phyloP scores from a whole-genome alignment of 1,140 invertebrate species.

The Neuroterus valhalla region DNA sequence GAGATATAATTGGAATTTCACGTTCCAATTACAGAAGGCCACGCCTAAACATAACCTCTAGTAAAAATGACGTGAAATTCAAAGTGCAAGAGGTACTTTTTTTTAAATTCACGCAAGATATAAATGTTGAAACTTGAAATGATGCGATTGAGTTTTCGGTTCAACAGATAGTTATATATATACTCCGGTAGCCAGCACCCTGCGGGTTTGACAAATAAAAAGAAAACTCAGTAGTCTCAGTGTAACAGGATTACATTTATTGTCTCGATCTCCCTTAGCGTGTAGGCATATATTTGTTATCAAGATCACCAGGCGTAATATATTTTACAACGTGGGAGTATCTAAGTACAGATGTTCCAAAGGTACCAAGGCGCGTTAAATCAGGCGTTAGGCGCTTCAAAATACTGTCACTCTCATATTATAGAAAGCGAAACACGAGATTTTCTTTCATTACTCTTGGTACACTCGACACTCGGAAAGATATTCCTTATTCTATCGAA shows the following conservation, averaged over 20 bases:
- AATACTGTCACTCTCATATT: neutral
- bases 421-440: neutral
- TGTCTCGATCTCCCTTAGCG: conserved; percentile 72
- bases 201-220: conserved; percentile 72
- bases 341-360: conserved; percentile 34
- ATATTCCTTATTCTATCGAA: conserved; percentile 21
- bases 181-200: conserved; percentile 72
- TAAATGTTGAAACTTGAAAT: conserved; percentile 3
- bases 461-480: conserved; percentile 1
- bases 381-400: conserved; percentile 12
- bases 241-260: conserved; percentile 76
- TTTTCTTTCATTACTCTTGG: conserved; percentile 4
- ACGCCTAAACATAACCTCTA: too few relatives aligned
- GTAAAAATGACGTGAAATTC: too few relatives aligned
- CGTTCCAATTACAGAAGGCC: too few relatives aligned
- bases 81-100: too few relatives aligned
- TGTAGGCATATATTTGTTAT: conserved; percentile 66
- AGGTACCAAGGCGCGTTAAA: conserved; percentile 55
- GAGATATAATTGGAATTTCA: too few relatives aligned
- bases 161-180: conserved; percentile 59
- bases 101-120: too few relatives aligned
- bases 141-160: neutral
- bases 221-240: conserved; percentile 73
- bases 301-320: conserved; percentile 54
- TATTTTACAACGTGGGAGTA: conserved; percentile 69